Conservation (phyloP, 1,140 invertebrate genomes). For the Drosophila ironensis region DNA sequence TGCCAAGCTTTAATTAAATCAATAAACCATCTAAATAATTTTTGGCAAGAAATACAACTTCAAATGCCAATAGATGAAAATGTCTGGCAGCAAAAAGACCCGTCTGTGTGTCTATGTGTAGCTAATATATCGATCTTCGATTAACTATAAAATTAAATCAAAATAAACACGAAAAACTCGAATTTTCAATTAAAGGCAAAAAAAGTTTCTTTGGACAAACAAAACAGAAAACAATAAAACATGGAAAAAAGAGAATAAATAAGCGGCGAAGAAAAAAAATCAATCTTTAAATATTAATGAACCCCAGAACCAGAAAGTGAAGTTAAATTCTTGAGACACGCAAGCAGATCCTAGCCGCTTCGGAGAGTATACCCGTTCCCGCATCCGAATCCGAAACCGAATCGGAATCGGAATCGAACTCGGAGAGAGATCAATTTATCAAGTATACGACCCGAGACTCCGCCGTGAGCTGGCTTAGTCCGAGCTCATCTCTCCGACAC, state of each 20-base stretch:
- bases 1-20: slow-evolving; percentile 69
- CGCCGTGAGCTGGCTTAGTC: slow-evolving; percentile 33
- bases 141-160: slow-evolving; percentile 68
- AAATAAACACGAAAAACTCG: slow-evolving; percentile 76
- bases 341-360: slow-evolving; percentile 33
- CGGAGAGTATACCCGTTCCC: too few relatives aligned
- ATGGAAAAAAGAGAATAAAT: slow-evolving; percentile 38
- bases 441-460: slow-evolving; percentile 55
- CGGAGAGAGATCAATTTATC: slow-evolving; percentile 47
- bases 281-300: slow-evolving; percentile 67
- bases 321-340: slow-evolving; percentile 70
- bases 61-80: background rate
- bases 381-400: too few relatives aligned
- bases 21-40: slow-evolving; percentile 64
- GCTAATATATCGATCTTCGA: slow-evolving; percentile 68
- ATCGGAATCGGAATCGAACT: too few relatives aligned
- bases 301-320: slow-evolving; percentile 69
- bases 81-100: slow-evolving; percentile 18
- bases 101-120: slow-evolving; percentile 35
- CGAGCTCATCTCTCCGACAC: slow-evolving; percentile 50
- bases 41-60: slow-evolving; percentile 30
- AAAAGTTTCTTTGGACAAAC: slow-evolving; percentile 44
- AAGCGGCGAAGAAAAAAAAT: slow-evolving; percentile 37
- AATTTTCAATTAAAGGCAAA: slow-evolving; percentile 78
- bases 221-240: slow-evolving; percentile 38